Base-by-base conservation (phyloP, 2,113 vertebrate genomes). In the Campylorhamphus procurvoides region DNA sequence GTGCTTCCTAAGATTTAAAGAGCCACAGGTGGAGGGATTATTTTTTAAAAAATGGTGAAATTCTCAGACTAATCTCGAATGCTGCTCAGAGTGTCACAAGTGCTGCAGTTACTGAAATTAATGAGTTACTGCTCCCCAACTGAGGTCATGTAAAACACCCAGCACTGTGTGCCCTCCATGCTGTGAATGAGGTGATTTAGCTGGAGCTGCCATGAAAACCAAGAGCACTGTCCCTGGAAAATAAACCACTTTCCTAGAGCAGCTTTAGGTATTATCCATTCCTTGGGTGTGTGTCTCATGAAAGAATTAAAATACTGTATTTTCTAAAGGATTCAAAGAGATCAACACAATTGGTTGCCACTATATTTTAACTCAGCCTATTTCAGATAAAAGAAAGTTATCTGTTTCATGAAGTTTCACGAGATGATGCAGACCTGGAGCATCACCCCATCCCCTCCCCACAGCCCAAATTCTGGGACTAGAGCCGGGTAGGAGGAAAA, bases 201-300 rank as follows among this genome's bases (percentile, higher is more conserved):
- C 3, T 14, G 64, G 27, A 52, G 39, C 39, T 58, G 16, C 37
- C 3, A 2, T 7, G 14, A 71, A 83, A 79, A 8, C 5, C 37
- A 82, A 60, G 44, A 6, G 14, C 18, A 27, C 3, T 2, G 29
- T 50, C 7, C 66, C 0, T 1, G 82, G 31, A 15, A 52, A 72
- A 78, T 2, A 56, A 59, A n/a, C 0, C 11, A 28, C 7, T 16
- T n/a, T 22, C 17, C 35, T 31, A 67, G 40, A 59, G 16, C 37
- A 79, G 14, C 4, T 64, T 42, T 15, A 29, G 33, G 23, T 29
- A 23, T 37, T 72, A 39, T 28, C 29, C 23, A 20, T 17, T 44
- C 35, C 66, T 82, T 53, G n/a, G 35, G 58, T 18, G 5, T 2
- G 4, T 15, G 5, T 19, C 47, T 29, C 1, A 0, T 25, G 56